phyloP scores from a whole-genome alignment of 2,888 invertebrate species.

The Ormyrus rosae region DNA sequence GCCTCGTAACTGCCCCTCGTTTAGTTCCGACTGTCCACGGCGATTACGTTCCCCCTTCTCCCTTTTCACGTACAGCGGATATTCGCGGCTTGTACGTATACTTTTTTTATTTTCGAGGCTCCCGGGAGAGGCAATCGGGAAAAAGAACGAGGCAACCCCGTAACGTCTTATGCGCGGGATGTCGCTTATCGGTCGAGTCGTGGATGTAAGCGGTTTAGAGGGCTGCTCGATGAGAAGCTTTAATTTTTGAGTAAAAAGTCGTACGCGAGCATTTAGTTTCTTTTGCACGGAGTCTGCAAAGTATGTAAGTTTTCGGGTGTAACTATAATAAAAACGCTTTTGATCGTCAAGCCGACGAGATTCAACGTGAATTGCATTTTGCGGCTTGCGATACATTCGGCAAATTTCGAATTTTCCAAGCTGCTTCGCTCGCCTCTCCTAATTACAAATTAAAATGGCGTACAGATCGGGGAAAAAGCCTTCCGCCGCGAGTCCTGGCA shows the following conservation, averaged over 20 bases:
- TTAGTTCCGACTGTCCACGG: slow-evolving; percentile 47
- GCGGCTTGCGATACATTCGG: no score
- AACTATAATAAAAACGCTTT: no score
- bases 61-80: background rate
- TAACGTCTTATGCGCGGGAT: background rate
- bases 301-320: no score
- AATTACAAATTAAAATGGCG: no score
- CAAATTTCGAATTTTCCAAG: background rate
- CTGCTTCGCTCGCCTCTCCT: background rate
- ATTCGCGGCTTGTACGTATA: background rate
- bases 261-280: no score
- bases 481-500: no score
- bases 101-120: background rate
- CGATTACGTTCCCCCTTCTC: slow-evolving; percentile 51
- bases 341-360: no score
- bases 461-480: no score
- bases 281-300: no score
- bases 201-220: slow-evolving; percentile 2
- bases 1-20: slow-evolving; percentile 49
- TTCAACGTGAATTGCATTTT: no score
- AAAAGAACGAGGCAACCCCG: slow-evolving; percentile 12
- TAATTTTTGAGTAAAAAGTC: no score
- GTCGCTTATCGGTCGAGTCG: slow-evolving; percentile 3
- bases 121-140: background rate
- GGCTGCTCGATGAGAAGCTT: no score